A percentile compares a stretch with the other conserved stretches of the same genome.
Conservation (phyloP, 1,140 invertebrate species). For the Cylas formicarius region DNA sequence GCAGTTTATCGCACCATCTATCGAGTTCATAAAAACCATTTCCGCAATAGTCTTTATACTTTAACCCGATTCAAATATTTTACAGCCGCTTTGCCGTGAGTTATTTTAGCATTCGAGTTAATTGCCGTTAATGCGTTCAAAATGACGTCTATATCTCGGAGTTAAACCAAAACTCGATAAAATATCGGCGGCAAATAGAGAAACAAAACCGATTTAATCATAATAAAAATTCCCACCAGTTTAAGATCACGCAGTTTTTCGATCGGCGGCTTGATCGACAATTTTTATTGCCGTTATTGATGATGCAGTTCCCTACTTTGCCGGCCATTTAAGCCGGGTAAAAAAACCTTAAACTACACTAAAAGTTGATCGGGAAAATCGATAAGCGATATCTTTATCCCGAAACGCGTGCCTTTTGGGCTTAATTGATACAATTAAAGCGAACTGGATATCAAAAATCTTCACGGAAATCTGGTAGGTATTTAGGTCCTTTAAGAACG, state of each 20-base stretch:
- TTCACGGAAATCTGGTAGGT: conserved; percentile 4
- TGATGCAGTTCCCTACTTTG: conserved; percentile 3
- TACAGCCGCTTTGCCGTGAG: too few species aligned
- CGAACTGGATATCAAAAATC: conserved; percentile 3
- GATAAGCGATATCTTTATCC: conserved; percentile 13
- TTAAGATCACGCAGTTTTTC: not conserved
- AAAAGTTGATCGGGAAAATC: conserved; percentile 8
- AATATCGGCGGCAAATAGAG: too few species aligned
- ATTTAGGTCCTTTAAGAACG: conserved; percentile 5
- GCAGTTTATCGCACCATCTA: too few species aligned
- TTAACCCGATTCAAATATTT: too few species aligned
- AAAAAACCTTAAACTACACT: conserved; percentile 5
- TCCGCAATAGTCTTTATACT: too few species aligned
- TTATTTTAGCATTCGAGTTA: too few species aligned
- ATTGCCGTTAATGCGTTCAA: too few species aligned
- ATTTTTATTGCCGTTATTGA: conserved; percentile 12
- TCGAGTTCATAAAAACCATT: too few species aligned
- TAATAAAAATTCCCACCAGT: conserved; percentile 11
- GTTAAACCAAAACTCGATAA: too few species aligned
- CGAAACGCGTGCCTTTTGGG: conserved; percentile 11
- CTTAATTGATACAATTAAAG: conserved; percentile 14
- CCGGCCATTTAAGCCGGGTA: conserved; percentile 1
- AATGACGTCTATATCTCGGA: too few species aligned
- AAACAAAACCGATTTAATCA: conserved; percentile 8
- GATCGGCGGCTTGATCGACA: conserved; percentile 1